Conservation (phyloP, 2,888 invertebrate genomes). For the Xanthia togata region DNA sequence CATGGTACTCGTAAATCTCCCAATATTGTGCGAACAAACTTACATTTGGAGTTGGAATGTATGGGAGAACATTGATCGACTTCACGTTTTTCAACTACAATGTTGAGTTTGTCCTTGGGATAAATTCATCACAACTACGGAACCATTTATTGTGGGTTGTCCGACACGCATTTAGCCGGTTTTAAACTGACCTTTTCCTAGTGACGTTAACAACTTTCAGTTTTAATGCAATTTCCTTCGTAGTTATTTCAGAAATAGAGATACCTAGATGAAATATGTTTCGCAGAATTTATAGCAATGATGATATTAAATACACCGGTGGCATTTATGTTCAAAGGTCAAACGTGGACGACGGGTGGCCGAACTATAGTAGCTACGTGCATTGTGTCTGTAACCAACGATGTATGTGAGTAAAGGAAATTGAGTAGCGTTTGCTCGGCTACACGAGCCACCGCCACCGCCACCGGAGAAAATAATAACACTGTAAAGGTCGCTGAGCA, state of each 20-base stretch:
- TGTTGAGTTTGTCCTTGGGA: too few relatives aligned
- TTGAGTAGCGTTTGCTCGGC: slow-evolving; percentile 57
- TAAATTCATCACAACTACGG: too few relatives aligned
- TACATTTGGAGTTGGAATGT: too few relatives aligned
- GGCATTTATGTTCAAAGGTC: slow-evolving; percentile 72
- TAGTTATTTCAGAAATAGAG: slow-evolving; percentile 32
- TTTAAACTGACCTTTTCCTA: slow-evolving; percentile 18
- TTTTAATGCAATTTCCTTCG: slow-evolving; percentile 25
- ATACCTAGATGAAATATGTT: slow-evolving; percentile 19
- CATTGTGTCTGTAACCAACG: slow-evolving; percentile 31
- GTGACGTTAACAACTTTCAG: slow-evolving; percentile 9
- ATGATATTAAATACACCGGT: slow-evolving; percentile 63
- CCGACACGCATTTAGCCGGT: background rate
- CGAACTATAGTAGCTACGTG: slow-evolving; percentile 32
- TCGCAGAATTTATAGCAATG: slow-evolving; percentile 50
- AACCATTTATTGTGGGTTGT: too few relatives aligned
- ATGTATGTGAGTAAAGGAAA: slow-evolving; percentile 58
- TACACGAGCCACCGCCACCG: slow-evolving; percentile 50
- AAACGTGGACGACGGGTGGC: slow-evolving; percentile 60
- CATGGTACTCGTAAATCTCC: too few relatives aligned
- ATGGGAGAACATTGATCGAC: too few relatives aligned
- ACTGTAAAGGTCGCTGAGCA: slow-evolving; percentile 67
- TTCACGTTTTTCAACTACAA: too few relatives aligned
- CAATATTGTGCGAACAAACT: too few relatives aligned
- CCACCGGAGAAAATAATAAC: slow-evolving; percentile 64